These are phyloP conservation scores for Petrolisthes manimaculis DNA, from an alignment of 2,888 invertebrate species.

Conservation along the genomic window DNA sequence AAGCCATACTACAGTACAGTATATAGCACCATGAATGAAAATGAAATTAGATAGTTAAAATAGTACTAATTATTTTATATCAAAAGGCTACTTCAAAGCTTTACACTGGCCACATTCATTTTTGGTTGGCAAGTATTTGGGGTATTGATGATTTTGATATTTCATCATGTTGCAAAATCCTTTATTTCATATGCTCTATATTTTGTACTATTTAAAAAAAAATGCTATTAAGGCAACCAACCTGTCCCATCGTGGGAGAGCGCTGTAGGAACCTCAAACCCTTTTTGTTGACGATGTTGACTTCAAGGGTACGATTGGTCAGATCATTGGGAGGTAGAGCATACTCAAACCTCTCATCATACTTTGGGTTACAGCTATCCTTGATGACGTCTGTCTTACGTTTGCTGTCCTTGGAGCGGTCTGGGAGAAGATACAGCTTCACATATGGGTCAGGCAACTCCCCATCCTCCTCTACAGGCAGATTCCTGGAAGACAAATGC, in stretches of 20 bases:
- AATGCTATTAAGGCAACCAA: background rate
- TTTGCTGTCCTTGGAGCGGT: constrained; percentile 86
- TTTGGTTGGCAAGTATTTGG: background rate
- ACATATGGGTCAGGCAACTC: constrained; percentile 92
- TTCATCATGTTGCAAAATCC: background rate
- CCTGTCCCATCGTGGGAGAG: constrained; percentile 63
- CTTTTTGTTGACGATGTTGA: constrained; percentile 90
- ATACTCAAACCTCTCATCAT: constrained; percentile 93
- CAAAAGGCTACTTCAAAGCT: too few species aligned
- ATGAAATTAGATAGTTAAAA: too few species aligned
- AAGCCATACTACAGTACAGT: too few species aligned
- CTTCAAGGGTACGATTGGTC: constrained; percentile 81
- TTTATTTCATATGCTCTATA: background rate
- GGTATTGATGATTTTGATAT: background rate
- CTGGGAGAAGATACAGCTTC: constrained; percentile 87
- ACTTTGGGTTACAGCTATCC: constrained; percentile 91
- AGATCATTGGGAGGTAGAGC: constrained; percentile 85
- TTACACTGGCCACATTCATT: too few species aligned
- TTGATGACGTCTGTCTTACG: constrained; percentile 87
- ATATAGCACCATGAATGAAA: too few species aligned
- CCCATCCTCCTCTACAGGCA: constrained; percentile 83
- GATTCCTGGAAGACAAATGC: constrained; percentile 67
- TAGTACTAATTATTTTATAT: too few species aligned
- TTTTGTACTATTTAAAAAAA: background rate
- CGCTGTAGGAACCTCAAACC: constrained; percentile 75